phyloP scores from a whole-genome alignment of 2,113 vertebrate genomes.

The Pterocles gutturalis region DNA sequence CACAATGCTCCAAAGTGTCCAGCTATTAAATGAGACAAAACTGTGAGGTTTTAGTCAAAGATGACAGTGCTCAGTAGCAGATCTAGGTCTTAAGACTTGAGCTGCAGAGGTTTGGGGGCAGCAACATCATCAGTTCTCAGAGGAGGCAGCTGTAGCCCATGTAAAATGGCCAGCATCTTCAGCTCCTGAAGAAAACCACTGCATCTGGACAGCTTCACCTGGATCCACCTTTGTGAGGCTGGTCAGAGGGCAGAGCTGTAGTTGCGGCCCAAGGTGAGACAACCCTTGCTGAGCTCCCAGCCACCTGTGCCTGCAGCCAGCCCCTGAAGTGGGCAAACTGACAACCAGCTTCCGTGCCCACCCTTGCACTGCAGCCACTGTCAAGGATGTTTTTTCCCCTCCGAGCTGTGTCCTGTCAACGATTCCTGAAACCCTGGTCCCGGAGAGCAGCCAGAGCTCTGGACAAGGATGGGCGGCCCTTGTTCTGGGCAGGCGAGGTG shows the following conservation, averaged over 20 bases:
- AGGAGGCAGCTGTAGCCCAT: accelerated
- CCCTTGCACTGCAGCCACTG: accelerated
- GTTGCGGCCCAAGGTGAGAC: accelerated
- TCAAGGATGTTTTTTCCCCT: not conserved
- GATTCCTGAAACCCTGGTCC: too few relatives aligned
- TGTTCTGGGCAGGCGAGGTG: accelerated
- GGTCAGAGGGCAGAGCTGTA: accelerated
- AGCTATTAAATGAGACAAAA: not conserved
- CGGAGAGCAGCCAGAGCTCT: accelerated
- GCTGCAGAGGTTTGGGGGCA: not conserved
- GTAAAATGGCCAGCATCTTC: not conserved
- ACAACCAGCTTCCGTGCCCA: not conserved
- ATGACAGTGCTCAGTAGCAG: not conserved
- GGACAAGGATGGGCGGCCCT: accelerated
- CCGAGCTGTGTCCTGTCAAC: accelerated
- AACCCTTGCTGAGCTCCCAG: not conserved
- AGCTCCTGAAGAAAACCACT: not conserved
- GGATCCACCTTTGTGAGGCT: not conserved
- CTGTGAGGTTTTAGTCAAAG: not conserved
- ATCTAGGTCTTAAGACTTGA: not conserved
- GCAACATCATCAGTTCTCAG: not conserved
- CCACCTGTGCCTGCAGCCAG: accelerated
- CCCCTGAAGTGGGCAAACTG: accelerated
- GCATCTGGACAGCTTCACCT: accelerated
- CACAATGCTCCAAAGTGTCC: not conserved